Evolutionary conservation across 2,797 vertebrate species (phyloP).

Genomic region (Protosalanx chinensis): DNA sequence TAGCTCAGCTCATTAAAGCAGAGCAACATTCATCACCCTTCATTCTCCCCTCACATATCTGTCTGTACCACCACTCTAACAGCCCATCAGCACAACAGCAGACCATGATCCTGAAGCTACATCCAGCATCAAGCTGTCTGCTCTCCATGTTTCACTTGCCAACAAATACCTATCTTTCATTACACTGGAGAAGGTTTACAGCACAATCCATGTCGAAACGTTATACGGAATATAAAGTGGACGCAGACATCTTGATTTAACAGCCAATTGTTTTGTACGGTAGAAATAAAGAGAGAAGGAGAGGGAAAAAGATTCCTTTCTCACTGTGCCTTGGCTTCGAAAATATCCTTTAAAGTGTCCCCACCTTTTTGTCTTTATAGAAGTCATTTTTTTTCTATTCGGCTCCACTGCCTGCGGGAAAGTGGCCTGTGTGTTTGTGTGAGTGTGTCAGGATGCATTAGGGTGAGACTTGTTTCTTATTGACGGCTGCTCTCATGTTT

Average conservation of each 20-base stretch:
- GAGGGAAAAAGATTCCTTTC: not conserved
- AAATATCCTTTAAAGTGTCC: not conserved
- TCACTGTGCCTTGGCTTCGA: not conserved
- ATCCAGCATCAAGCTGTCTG: not conserved
- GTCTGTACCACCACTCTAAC: not conserved
- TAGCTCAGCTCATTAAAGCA: not conserved
- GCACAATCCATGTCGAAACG: not conserved
- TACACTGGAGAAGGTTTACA: not conserved
- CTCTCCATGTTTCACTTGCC: not conserved
- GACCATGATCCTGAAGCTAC: not conserved
- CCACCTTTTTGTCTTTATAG: not conserved
- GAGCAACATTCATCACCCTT: not conserved
- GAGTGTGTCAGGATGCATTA: slow-evolving; percentile 56
- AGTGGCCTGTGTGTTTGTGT: slow-evolving; percentile 3
- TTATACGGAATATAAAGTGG: not conserved
- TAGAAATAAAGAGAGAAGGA: not conserved
- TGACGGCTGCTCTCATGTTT: slow-evolving; percentile 67
- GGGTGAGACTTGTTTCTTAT: slow-evolving; percentile 52
- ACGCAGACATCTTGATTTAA: not conserved
- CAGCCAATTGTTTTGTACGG: slow-evolving; percentile 3
- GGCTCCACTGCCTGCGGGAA: not conserved
- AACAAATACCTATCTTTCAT: not conserved
- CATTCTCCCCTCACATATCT: not conserved
- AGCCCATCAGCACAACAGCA: not conserved
- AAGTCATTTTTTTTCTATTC: not conserved